phyloP scores from a whole-genome alignment of 2,888 invertebrate species.

The Cataglyphis livida region DNA sequence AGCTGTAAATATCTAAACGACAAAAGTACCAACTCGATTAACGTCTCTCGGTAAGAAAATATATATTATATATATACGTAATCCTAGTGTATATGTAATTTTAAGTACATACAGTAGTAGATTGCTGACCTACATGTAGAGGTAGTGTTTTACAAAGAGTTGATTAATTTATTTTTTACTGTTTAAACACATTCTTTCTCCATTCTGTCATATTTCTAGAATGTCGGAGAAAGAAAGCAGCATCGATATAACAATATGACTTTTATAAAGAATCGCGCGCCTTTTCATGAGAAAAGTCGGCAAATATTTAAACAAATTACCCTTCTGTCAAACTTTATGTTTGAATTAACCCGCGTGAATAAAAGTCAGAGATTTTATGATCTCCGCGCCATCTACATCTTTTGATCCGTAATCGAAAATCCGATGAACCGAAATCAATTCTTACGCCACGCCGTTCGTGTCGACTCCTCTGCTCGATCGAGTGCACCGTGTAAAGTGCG shows the following conservation, averaged over 20 bases:
- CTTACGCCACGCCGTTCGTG: neutral
- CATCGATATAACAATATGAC: neutral
- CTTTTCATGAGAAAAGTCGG: neutral
- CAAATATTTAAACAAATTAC: neutral
- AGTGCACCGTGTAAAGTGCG: slow-evolving; percentile 6
- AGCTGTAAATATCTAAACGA: slow-evolving; percentile 57
- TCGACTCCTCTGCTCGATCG: neutral
- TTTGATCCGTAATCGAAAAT: neutral
- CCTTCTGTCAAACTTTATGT: neutral
- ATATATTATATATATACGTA: slow-evolving; percentile 67
- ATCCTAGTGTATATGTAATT: slow-evolving; percentile 48
- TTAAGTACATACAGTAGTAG: slow-evolving; percentile 59
- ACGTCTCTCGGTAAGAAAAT: slow-evolving; percentile 73
- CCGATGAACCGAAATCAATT: neutral
- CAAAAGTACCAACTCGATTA: slow-evolving; percentile 68
- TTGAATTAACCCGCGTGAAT: neutral
- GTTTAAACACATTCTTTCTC: neutral
- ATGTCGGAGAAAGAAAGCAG: neutral
- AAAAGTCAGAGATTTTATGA: neutral
- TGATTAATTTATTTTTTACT: neutral
- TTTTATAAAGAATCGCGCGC: neutral
- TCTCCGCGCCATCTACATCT: neutral
- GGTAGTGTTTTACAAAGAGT: slow-evolving; percentile 62
- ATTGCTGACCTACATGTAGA: slow-evolving; percentile 52
- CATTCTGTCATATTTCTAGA: neutral